Base-by-base conservation (phyloP, 2,797 vertebrate species). In the Atherinosoma microstoma region DNA sequence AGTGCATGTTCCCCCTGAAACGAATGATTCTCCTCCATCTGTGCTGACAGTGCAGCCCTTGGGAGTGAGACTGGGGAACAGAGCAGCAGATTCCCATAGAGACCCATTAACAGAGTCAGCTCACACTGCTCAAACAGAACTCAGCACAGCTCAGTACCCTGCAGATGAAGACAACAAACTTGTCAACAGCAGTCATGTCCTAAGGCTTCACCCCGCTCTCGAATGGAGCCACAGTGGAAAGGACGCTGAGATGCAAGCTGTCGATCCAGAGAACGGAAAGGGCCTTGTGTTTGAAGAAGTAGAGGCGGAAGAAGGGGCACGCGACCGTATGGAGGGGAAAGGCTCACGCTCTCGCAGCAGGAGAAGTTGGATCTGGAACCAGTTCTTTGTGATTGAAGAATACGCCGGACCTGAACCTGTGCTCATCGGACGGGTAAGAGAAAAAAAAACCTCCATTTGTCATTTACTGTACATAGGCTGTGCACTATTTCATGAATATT, bases 361-460 rank as follows among this genome's bases (percentile, higher is more conserved):
- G 60, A 95, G 96, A 80, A 97, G 97, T 87, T 97, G 96, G 96
- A 97, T 97, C 82, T 97, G 96, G 96, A 97, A 97, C 90, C 96
- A 97, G 91, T 97, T 97, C 87, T 97, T 97, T 76, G 96, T 97
- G 83, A 97, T 97, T 5, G 96, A 97, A 89, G 96, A 97, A 69
- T 97, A 97, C 24, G 94, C 96, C 0, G 96, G 96, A 10, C 96
- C 97, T 10, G 97, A 97, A 88, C 96, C 96, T 0, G 96, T 97
- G 73, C 96, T 97, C 77, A 97, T 97, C 32, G 97, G 97, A 87
- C 94, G 96, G 95, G 97, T 97, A 94, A 96, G 95, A 35, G n/a
- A 32, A 78, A 60, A 75, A 16, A 59, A 61, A 69, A 64, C 56
- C 56, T 75, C 76, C 30, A 76, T 85, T 66, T 58, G 85, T 86